Base-by-base conservation (phyloP, 2,113 vertebrate genomes). In the Nyctereutes procyonoides region DNA sequence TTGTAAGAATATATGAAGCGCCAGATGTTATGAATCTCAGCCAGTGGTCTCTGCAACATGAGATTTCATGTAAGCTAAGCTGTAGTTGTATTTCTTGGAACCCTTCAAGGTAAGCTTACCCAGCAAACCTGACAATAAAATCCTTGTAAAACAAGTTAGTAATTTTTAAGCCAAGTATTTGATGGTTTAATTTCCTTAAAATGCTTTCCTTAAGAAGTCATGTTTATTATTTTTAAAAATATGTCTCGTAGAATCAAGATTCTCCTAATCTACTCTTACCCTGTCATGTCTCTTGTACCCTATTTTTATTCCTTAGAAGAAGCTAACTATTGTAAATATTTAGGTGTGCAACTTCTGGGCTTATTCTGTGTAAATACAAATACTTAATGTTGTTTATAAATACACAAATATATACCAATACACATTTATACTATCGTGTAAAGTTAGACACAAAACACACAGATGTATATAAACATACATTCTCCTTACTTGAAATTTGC, bases 51-150 rank as follows among this genome's bases (percentile, higher is more conserved):
- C 98, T 99, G 86, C 99, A 99, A 98, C 99, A 99, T 48, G 99
- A 99, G 98, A 99, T 99, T 97, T 99, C 99, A 0, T 99, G 99
- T 98, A 99, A 99, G 83, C 99, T 99, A 92, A 99, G 99, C 98
- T 99, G 99, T 97, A 99, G 99, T 96, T 99, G 99, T 96, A 99
- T 99, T 98, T 99, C 99, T 43, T 99, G 99, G 99, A 99, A 99
- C 97, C 99, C 99, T 85, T 99, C 99, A 97, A 99, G 99, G 99
- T 99, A 92, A 94, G 98, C 82, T 73, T 97, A 73, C 4, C 62
- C 7, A 76, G 35, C 38, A 96, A 56, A 63, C 28, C 10, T 69
- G 17, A 35, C 76, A 55, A 81, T 88, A 16, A 19, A 80, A 86
- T 62, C 43, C 24, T 95, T 14, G 32, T 48, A 73, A 95, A 87